Evolutionary conservation across 2,888 invertebrate species (phyloP), one percentile per base, ranked within the genome.

Genomic region (Galerucella pusilla): DNA sequence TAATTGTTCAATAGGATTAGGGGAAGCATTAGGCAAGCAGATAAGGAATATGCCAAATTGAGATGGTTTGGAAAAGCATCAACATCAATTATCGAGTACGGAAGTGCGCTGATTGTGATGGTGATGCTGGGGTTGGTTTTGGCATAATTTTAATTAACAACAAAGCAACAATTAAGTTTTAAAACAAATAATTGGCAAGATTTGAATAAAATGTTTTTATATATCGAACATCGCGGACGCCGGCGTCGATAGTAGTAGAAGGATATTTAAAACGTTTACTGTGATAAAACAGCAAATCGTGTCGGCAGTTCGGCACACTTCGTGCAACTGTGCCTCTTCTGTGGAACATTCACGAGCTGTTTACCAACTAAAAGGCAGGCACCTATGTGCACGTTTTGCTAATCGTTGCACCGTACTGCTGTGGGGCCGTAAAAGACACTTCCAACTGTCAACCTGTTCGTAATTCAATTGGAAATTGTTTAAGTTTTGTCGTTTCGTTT

Each of bases 1-100:
- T 97, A 88, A 96, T 97, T 89, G 97, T 97, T 89, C 96, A 96
- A 91, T 96, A 93, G 71, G 69, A 71, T 16, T 68, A 49, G 46
- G 64, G 16, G 72, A 65, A 61, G 72, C 64, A 65, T 16, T 46
- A 42, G 64, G 64, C 42, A 12, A 42, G 45, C 16, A 46, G 16
- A n/a, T 42, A 42, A 46, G n/a, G n/a, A 61, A 20, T 16, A 65
- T 45, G 64, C 46, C 64, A 46, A 65, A 65, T 16, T 45, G 12
- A 65, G 3, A 61, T 28, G n/a, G 35, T 61, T 35, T 35, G 61
- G 16, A 61, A 35, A 61, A 61, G 61, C 35, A 61, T 61, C 61
- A 35, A 61, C 61, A 61, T 61, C 61, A 61, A n/a, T 7, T 35
- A 61, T 61, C 61, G 35, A 61, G 35, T 35, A 9, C 28, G 61